Conservation (phyloP, 2,888 invertebrate genomes). For the Tromatobia lineatoria region DNA sequence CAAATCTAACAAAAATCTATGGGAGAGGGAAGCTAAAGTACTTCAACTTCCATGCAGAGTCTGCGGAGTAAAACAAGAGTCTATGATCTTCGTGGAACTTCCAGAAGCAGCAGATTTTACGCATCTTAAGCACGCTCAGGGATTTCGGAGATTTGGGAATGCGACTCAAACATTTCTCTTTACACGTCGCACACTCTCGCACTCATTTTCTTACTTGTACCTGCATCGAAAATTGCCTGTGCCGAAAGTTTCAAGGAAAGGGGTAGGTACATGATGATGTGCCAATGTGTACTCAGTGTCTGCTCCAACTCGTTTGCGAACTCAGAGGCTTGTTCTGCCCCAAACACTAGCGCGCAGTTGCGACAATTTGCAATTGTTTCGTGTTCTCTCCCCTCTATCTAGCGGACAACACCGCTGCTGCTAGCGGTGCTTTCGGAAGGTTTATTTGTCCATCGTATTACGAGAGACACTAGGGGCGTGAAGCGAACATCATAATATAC, state of each 20-base stretch:
- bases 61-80: too few species aligned
- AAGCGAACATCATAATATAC: constrained; percentile 32
- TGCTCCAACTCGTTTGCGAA: constrained; percentile 31
- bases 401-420: constrained; percentile 5
- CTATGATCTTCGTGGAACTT: too few species aligned
- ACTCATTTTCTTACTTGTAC: not conserved
- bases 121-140: not conserved
- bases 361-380: constrained; percentile 57
- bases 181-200: not conserved
- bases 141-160: not conserved
- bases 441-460: constrained; percentile 57
- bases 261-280: constrained; percentile 2
- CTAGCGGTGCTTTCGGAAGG: constrained; percentile 30
- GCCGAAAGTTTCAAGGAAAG: not conserved
- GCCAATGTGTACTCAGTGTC: constrained; percentile 33
- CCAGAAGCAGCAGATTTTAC: not conserved
- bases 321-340: constrained; percentile 29
- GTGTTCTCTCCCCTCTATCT: constrained; percentile 11
- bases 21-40: too few species aligned
- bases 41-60: too few species aligned
- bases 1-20: too few species aligned
- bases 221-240: constrained; percentile 2
- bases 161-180: not conserved
- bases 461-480: constrained; percentile 23
- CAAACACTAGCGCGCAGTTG: constrained; percentile 3